phyloP scores from a whole-genome alignment of 2,888 invertebrate species.

The Cataglyphis rosenhaueri region DNA sequence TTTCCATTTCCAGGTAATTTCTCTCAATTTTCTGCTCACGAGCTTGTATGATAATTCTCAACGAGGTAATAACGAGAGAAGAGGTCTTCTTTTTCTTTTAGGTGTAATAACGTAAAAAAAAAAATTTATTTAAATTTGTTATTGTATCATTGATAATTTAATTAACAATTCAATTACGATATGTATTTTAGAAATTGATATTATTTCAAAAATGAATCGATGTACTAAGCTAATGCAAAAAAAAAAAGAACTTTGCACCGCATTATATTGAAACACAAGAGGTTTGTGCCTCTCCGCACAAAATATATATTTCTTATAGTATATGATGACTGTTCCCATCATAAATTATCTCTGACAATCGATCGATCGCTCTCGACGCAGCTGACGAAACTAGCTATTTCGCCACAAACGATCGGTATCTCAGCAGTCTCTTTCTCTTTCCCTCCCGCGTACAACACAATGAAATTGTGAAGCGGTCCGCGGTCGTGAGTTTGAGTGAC shows the following conservation, averaged over 20 bases:
- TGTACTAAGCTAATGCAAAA: background rate
- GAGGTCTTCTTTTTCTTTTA: background rate
- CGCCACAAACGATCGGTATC: constrained; percentile 68
- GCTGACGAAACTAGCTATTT: constrained; percentile 72
- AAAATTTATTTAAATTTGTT: background rate
- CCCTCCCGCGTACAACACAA: constrained; percentile 14
- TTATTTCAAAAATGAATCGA: background rate
- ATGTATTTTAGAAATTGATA: background rate
- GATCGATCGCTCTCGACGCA: constrained; percentile 64
- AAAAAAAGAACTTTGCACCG: background rate
- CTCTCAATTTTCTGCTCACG: background rate
- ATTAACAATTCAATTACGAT: background rate
- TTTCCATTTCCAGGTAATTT: background rate
- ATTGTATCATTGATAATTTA: background rate
- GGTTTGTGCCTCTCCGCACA: background rate
- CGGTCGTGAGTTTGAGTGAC: constrained; percentile 14
- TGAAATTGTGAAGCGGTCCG: constrained; percentile 31
- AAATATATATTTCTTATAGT: background rate
- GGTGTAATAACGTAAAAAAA: background rate
- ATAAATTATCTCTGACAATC: constrained; percentile 40
- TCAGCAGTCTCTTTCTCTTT: background rate
- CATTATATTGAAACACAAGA: background rate
- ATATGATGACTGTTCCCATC: constrained; percentile 33
- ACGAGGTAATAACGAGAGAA: background rate
- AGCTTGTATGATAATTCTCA: background rate